Evolutionary conservation across 23 tunicate genomes (phyloP).

Genomic region (Halocynthia aurantium): DNA sequence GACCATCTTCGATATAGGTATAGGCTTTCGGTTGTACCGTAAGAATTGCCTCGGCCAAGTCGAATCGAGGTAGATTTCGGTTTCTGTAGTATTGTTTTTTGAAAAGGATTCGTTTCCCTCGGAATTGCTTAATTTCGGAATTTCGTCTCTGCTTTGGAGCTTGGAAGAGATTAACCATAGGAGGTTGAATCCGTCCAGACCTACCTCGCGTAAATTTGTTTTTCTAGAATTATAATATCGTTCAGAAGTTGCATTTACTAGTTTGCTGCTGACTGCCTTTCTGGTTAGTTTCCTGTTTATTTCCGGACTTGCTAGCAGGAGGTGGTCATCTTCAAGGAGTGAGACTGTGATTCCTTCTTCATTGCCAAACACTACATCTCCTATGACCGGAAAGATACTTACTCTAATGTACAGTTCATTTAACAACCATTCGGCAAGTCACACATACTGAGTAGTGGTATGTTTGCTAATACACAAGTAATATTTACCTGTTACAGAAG

Average conservation of each 20-base stretch:
- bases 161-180: conserved; percentile 83
- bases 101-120: background rate
- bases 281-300: background rate
- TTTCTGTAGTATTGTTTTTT: background rate
- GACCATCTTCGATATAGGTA: conserved; percentile 5
- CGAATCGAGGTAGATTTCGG: conserved; percentile 41
- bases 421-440: background rate
- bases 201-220: background rate
- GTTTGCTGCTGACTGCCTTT: background rate
- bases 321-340: conserved; percentile 9
- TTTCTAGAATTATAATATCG: background rate
- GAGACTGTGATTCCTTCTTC: conserved; percentile 6
- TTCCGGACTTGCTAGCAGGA: background rate
- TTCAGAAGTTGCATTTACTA: background rate
- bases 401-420: background rate
- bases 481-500: conserved; percentile 4
- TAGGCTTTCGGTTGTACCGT: conserved; percentile 33
- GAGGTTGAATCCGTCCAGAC: conserved; percentile 63
- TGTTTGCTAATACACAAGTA: background rate
- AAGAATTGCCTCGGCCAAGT: conserved; percentile 34
- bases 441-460: background rate
- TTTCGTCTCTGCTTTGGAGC: conserved; percentile 5
- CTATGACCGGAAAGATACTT: background rate
- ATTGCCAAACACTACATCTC: background rate
- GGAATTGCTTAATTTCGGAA: background rate